These are phyloP conservation scores for Leucopternis melanops DNA, from an alignment of 2,113 vertebrate genomes.

Conservation along the genomic window DNA sequence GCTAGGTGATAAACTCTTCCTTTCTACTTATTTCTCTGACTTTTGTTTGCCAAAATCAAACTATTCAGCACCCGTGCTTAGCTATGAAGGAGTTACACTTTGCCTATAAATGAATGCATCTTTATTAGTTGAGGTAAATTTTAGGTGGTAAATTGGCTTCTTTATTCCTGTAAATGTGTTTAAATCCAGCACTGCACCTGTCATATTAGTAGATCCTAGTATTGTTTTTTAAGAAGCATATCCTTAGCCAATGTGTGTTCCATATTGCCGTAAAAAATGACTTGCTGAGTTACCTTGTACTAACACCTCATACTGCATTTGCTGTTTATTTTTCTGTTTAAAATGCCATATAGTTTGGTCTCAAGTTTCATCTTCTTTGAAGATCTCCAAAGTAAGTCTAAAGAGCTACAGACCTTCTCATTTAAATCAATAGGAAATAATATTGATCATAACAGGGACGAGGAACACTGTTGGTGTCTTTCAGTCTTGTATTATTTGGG, in stretches of 20 bases:
- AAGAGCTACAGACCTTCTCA: background rate
- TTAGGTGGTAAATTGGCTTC: background rate
- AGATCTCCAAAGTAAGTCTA: background rate
- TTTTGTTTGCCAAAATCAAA: background rate
- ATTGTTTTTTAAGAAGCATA: background rate
- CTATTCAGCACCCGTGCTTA: background rate
- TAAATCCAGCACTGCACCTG: background rate
- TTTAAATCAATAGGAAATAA: background rate
- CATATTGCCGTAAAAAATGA: background rate
- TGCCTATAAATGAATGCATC: background rate
- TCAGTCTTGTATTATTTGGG: background rate
- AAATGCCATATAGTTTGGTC: background rate
- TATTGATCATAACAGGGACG: background rate
- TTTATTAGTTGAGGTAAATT: background rate
- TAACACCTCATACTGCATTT: background rate
- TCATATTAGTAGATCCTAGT: background rate
- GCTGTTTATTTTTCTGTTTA: background rate
- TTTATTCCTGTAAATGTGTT: background rate
- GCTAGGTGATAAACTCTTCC: background rate
- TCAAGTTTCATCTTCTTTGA: background rate
- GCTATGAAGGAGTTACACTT: background rate
- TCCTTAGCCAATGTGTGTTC: background rate
- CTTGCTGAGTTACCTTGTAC: accelerated
- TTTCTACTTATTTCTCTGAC: background rate
- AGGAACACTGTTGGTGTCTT: background rate